Conservation (phyloP, 2,888 invertebrate genomes). For the Gnatocerus cornutus region DNA sequence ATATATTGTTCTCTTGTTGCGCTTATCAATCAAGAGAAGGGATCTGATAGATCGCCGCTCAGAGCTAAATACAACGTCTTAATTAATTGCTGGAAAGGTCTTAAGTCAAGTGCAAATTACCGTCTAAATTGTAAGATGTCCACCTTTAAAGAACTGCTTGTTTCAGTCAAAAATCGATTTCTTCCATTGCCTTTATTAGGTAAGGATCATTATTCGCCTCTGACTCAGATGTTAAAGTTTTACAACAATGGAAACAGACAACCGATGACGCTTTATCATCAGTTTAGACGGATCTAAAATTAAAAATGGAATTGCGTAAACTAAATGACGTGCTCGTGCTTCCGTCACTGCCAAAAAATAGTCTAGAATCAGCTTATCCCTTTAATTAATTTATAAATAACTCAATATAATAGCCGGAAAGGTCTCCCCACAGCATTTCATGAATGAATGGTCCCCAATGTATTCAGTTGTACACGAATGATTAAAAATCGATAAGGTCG, state of each 20-base stretch:
- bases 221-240: neutral
- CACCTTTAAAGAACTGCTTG: too few relatives aligned
- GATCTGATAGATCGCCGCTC: conserved; percentile 3
- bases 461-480: conserved; percentile 26
- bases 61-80: neutral
- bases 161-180: neutral
- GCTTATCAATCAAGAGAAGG: conserved; percentile 14
- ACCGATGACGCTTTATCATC: conserved; percentile 5
- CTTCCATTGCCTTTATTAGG: neutral
- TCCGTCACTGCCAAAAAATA: conserved; percentile 16
- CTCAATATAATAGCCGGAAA: neutral
- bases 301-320: conserved; percentile 17
- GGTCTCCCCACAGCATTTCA: conserved; percentile 27
- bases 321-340: conserved; percentile 6
- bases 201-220: neutral
- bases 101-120: neutral
- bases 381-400: conserved; percentile 11
- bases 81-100: conserved; percentile 1
- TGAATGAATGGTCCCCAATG: conserved; percentile 19
- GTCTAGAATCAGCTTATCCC: neutral
- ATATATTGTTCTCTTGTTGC: conserved; percentile 13
- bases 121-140: neutral
- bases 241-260: conserved; percentile 1
- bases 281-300: neutral
- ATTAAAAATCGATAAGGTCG: conserved; percentile 38